Evolutionary conservation across 2,113 vertebrate genomes (phyloP).

Genomic region (Lynx canadensis): DNA sequence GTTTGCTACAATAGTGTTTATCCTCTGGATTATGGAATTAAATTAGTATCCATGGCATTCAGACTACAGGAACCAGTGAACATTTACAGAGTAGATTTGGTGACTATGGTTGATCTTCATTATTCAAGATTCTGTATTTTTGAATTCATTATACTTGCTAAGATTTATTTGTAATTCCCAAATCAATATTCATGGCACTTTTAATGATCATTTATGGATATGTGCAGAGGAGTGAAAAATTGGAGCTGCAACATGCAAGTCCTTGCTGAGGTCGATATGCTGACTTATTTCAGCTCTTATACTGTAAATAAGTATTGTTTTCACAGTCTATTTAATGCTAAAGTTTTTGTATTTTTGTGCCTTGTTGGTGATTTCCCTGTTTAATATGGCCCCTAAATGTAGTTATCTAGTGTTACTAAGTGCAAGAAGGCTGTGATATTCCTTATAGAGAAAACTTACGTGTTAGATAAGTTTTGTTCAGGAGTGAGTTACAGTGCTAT

Average conservation of each 20-base stretch:
- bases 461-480: background rate
- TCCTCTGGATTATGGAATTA: background rate
- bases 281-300: background rate
- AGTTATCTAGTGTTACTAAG: background rate
- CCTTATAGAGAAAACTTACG: background rate
- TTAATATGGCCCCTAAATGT: background rate
- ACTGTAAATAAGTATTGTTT: background rate
- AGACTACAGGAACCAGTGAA: background rate
- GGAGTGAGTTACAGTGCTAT: background rate
- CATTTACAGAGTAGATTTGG: background rate
- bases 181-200: background rate
- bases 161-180: background rate
- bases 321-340: background rate
- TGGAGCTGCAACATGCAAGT: background rate
- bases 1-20: background rate
- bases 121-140: conserved; percentile 21
- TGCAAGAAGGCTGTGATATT: background rate
- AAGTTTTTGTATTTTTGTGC: conserved; percentile 18
- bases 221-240: background rate
- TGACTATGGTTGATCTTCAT: background rate
- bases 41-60: background rate
- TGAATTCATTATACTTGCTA: background rate
- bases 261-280: background rate
- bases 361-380: background rate
- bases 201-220: background rate